Evolutionary conservation across 2,888 invertebrate genomes (phyloP).

Genomic region (Thysanoteuthis rhombus): DNA sequence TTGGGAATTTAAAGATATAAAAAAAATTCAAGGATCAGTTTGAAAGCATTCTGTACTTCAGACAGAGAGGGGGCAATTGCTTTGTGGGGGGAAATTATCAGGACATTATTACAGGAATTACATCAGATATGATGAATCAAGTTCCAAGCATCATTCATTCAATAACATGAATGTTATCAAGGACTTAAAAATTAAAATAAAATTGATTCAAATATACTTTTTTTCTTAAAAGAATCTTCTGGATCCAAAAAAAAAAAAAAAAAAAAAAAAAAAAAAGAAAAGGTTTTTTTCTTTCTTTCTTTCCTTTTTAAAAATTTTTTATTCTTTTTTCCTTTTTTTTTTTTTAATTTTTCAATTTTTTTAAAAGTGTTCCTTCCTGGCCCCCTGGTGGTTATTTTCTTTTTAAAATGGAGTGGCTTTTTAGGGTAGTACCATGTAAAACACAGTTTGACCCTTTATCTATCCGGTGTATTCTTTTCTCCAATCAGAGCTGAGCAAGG

Average conservation of each 20-base stretch:
- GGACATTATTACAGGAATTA: neutral
- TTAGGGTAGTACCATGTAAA: neutral
- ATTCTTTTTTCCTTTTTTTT: too few relatives aligned
- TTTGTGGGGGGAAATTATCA: neutral
- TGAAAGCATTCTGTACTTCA: neutral
- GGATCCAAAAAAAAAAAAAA: too few relatives aligned
- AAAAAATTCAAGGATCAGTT: neutral
- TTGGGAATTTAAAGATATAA: neutral
- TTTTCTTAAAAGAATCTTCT: neutral
- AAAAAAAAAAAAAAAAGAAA: too few relatives aligned
- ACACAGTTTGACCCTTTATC: neutral
- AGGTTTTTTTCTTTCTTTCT: too few relatives aligned
- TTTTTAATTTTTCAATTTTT: neutral
- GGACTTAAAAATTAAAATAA: neutral
- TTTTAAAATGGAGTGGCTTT: neutral
- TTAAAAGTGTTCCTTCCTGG: neutral
- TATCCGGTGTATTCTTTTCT: neutral
- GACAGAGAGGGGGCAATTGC: neutral
- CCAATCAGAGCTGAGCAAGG: neutral
- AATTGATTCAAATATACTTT: constrained; percentile 12
- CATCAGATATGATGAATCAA: neutral
- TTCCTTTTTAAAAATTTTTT: too few relatives aligned
- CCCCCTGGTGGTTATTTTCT: neutral
- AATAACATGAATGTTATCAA: neutral
- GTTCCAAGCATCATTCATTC: neutral